phyloP scores from a whole-genome alignment of 2,797 vertebrate genomes.

The Halcyon leucocephala region DNA sequence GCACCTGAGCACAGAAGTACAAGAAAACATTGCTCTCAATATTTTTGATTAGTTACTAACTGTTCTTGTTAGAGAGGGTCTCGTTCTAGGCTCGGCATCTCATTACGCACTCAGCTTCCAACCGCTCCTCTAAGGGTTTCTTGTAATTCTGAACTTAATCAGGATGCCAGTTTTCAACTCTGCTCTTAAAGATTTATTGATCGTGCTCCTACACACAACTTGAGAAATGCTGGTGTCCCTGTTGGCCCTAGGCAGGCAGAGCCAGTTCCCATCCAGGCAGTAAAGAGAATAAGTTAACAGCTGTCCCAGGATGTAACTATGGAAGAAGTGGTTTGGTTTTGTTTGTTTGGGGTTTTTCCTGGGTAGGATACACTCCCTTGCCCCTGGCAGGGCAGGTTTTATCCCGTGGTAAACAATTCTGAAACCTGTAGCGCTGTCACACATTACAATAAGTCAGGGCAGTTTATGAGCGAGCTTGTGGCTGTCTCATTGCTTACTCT shows the following conservation, averaged over 20 bases:
- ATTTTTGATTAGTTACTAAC: background rate
- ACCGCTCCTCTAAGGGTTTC: background rate
- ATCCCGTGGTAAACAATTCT: background rate
- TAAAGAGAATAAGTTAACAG: background rate
- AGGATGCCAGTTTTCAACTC: background rate
- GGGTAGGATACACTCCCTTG: background rate
- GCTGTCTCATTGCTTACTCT: background rate
- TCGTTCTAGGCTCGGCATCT: background rate
- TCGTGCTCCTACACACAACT: background rate
- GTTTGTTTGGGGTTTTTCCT: background rate
- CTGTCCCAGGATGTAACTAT: background rate
- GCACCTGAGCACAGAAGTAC: background rate
- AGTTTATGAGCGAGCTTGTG: background rate
- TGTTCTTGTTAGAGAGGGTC: background rate
- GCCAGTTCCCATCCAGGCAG: background rate
- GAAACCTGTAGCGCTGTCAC: background rate
- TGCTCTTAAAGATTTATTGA: background rate
- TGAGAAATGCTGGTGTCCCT: background rate
- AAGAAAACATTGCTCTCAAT: background rate
- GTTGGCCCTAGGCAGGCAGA: background rate
- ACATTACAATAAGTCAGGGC: background rate
- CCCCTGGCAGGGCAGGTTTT: conserved; percentile 30
- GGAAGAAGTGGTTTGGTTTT: background rate
- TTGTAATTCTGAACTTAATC: background rate
- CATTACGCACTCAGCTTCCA: background rate